A percentile compares a stretch with the other conserved stretches of the same genome.
Conservation (phyloP, 2,797 vertebrate genomes). For the Scolopax rusticola region DNA sequence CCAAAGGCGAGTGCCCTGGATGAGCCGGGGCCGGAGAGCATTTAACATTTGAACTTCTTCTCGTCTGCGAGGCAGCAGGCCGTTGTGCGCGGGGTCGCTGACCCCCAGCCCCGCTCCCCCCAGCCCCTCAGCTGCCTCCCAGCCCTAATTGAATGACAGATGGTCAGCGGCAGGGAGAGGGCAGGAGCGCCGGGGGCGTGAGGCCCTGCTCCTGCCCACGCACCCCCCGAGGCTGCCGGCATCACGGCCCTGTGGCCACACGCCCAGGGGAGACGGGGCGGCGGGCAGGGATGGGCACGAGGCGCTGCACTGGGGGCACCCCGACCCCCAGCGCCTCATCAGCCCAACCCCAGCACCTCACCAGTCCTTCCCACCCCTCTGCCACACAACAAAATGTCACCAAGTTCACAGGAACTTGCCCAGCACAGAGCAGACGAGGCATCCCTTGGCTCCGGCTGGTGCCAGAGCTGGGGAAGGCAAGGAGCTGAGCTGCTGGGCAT, state of each 20-base stretch:
- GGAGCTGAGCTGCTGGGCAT: not conserved
- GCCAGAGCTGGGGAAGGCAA: not conserved
- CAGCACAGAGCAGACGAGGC: rapidly evolving
- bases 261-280: not conserved
- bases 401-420: rapidly evolving
- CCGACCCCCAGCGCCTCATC: rapidly evolving
- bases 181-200: not conserved
- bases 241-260: rapidly evolving
- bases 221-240: not conserved
- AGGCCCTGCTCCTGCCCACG: not conserved
- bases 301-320: not conserved
- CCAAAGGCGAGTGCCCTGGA: conserved; percentile 62
- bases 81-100: conserved; percentile 83
- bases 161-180: conserved; percentile 82
- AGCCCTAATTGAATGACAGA: conserved; percentile 88
- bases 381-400: rapidly evolving
- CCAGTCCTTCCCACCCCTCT: not conserved
- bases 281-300: rapidly evolving
- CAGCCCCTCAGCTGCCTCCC: conserved; percentile 81
- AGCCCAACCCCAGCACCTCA: not conserved
- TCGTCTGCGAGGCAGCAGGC: conserved; percentile 77
- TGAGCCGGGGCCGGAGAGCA: conserved; percentile 71
- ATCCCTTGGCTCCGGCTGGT: not conserved
- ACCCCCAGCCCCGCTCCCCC: conserved; percentile 77
- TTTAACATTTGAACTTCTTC: conserved; percentile 84